Evolutionary conservation across 2,113 vertebrate genomes (phyloP).

Genomic region (Propithecus coquereli): DNA sequence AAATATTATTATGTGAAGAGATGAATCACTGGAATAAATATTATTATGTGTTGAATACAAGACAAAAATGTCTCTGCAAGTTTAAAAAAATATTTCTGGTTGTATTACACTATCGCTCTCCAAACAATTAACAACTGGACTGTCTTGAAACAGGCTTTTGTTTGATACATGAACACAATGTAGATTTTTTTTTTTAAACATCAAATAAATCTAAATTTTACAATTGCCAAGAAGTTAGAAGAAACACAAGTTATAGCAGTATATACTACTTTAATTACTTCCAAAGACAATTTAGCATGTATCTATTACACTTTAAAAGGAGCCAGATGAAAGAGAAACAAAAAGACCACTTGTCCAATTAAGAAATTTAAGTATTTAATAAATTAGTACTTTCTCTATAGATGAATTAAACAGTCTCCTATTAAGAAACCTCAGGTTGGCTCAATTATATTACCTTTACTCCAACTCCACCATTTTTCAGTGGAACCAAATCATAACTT

Average conservation of each 20-base stretch:
- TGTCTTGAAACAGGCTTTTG: not conserved
- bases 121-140: not conserved
- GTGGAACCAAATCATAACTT: conserved; percentile 85
- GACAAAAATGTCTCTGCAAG: not conserved
- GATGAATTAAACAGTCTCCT: not conserved
- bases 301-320: not conserved
- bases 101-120: not conserved
- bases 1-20: not conserved
- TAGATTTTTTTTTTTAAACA: not conserved
- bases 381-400: not conserved
- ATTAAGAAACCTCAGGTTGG: not conserved
- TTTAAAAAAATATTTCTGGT: conserved; percentile 41
- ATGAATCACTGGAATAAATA: conserved; percentile 23
- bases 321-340: too few relatives aligned
- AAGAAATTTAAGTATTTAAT: not conserved
- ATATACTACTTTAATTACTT: not conserved
- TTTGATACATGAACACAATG: not conserved
- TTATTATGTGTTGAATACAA: not conserved
- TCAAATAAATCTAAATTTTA: not conserved
- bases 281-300: not conserved
- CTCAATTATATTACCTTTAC: conserved; percentile 82
- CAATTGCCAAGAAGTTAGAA: not conserved
- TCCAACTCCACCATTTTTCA: conserved; percentile 86
- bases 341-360: not conserved
- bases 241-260: not conserved